Evolutionary conservation across 2,888 invertebrate species (phyloP), one percentile per base, ranked within the genome.

Genomic region (Coelopa pilipes): DNA sequence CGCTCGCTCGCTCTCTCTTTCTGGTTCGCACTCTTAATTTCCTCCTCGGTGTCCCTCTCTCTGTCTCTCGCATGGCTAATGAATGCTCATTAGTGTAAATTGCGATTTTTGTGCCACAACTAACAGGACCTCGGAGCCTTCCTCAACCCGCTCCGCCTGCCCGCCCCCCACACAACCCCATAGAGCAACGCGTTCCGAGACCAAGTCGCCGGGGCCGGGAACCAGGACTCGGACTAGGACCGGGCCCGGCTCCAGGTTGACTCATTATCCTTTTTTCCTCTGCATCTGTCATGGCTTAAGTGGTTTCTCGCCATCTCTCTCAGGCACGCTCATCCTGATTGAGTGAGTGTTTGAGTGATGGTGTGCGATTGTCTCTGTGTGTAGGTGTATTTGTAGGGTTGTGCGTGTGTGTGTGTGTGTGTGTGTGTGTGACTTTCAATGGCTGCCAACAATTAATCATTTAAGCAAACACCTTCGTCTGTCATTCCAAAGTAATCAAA

Each of bases 361-460:
- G n/a, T n/a, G n/a, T n/a, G n/a, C n/a, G n/a, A n/a, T n/a, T n/a
- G n/a, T n/a, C n/a, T n/a, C n/a, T n/a, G n/a, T 69, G 69, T 62
- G 59, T 74, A 34, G 3, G 59, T 71, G 70, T 70, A 19, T 47
- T 12, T 47, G 17, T 72, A 59, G 21, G 34, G 4, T n/a, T 69
- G 24, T 53, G 73, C 73, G 53, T 72, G 45, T 34, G 15, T 46
- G 62, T 53, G 70, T 53, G 17, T 70, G 57, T 66, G 69, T 65
- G 53, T 63, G 53, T 24, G 59, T 53, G 46, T 21, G 11, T 46
- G 49, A 24, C 24, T 49, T 63, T 50, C 55, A 47, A 46, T 57
- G 72, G 63, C 69, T 72, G 72, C 75, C 70, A 76, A 76, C 76
- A 78, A 76, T 78, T 76, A 75, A 78, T 76, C 76, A 75, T 70